Evolutionary conservation across 2,888 invertebrate genomes (phyloP).

Genomic region (Hyposoter dolosus): DNA sequence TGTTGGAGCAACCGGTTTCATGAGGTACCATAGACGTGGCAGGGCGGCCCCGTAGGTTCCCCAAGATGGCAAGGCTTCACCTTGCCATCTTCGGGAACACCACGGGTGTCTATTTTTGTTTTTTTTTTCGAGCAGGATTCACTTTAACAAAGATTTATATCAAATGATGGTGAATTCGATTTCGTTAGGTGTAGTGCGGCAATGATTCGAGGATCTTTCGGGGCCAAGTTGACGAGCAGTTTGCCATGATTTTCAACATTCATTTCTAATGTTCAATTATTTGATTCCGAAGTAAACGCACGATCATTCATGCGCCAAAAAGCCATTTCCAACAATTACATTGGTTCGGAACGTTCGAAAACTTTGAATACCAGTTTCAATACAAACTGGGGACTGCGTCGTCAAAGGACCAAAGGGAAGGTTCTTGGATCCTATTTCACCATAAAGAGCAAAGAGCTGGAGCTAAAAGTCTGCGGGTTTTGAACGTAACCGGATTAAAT

Average conservation of each 20-base stretch:
- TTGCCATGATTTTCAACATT: background rate
- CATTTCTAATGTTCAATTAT: background rate
- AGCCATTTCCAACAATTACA: background rate
- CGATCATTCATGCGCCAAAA: background rate
- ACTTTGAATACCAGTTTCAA: background rate
- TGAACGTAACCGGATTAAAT: constrained; percentile 74
- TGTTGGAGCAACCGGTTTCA: constrained; percentile 12
- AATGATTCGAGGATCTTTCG: background rate
- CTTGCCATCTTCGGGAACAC: background rate
- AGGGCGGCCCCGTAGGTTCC: background rate
- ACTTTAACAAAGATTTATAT: background rate
- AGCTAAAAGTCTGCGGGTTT: constrained; percentile 19
- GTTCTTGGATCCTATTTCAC: background rate
- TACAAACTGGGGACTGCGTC: background rate
- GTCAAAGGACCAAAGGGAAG: background rate
- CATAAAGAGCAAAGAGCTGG: constrained; percentile 10
- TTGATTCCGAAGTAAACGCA: background rate
- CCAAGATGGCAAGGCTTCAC: background rate
- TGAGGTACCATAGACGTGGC: background rate
- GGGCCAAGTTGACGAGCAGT: background rate
- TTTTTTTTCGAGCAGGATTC: background rate
- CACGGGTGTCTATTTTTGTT: constrained; percentile 1
- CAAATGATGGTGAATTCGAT: background rate
- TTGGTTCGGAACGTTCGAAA: background rate
- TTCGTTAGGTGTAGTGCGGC: background rate